These are phyloP conservation scores for Catagonus wagneri DNA, from an alignment of 2,113 vertebrate species.

Conservation along the genomic window DNA sequence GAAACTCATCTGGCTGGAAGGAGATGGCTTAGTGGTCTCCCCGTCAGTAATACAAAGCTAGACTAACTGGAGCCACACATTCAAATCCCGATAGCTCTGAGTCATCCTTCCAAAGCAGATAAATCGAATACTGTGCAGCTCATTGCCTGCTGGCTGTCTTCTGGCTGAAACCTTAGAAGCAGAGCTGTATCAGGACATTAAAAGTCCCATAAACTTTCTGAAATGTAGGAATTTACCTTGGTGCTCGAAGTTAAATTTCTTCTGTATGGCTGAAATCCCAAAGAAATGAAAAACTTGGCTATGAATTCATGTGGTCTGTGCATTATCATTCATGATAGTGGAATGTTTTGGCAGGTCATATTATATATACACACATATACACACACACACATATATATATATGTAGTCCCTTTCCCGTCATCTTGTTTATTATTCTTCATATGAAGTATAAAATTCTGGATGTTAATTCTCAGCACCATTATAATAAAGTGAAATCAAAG, in stretches of 20 bases:
- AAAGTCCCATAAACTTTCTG: conserved; percentile 61
- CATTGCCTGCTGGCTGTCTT: conserved; percentile 44
- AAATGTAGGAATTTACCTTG: background rate
- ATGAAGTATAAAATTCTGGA: background rate
- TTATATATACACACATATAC: too few species aligned
- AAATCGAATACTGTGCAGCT: background rate
- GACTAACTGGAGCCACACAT: conserved; percentile 73
- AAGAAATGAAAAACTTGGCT: conserved; percentile 61
- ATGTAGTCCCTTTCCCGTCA: background rate
- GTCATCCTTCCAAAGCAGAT: conserved; percentile 66
- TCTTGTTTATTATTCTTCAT: conserved; percentile 64
- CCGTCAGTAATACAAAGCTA: conserved; percentile 19
- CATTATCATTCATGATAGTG: conserved; percentile 20
- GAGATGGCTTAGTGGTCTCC: conserved; percentile 52
- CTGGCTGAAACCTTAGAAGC: conserved; percentile 72
- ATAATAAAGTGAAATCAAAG: conserved; percentile 34
- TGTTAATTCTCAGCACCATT: conserved; percentile 59
- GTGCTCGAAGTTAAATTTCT: conserved; percentile 57
- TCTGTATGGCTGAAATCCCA: conserved; percentile 29
- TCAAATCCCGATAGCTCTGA: conserved; percentile 57
- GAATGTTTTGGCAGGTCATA: background rate
- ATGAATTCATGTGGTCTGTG: conserved; percentile 32
- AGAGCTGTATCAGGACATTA: conserved; percentile 46
- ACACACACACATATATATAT: too few species aligned
- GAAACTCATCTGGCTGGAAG: conserved; percentile 67